Evolutionary conservation across 2,113 vertebrate species (phyloP).

Genomic region (Zosterops borbonicus): DNA sequence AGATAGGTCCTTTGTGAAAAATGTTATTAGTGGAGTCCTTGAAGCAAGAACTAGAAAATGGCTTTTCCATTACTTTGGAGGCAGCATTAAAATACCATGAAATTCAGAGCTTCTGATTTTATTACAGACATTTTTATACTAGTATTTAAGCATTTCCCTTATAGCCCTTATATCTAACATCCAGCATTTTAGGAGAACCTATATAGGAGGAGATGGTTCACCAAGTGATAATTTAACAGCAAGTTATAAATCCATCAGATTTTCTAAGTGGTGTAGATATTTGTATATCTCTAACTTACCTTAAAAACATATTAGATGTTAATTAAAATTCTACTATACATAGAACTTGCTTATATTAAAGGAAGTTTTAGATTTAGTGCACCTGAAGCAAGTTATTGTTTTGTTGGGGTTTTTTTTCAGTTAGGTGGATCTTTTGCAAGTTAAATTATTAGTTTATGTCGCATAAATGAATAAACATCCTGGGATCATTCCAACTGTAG

Average conservation of each 20-base stretch:
- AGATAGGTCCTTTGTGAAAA: constrained; percentile 63
- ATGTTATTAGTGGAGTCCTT: constrained; percentile 66
- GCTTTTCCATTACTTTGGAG: constrained; percentile 72
- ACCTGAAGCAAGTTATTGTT: background rate
- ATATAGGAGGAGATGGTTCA: constrained; percentile 32
- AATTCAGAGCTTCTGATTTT: constrained; percentile 73
- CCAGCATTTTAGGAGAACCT: constrained; percentile 38
- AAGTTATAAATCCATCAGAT: constrained; percentile 34
- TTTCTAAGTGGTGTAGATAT: constrained; percentile 29
- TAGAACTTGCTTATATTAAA: background rate
- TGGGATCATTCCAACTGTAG: background rate
- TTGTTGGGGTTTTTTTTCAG: background rate
- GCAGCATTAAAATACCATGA: constrained; percentile 68
- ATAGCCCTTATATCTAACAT: constrained; percentile 19
- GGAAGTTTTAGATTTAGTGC: background rate
- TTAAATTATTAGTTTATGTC: background rate
- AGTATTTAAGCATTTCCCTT: constrained; percentile 60
- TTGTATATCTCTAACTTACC: background rate
- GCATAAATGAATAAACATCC: background rate
- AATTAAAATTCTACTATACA: background rate
- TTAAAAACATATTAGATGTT: background rate
- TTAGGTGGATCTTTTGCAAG: background rate
- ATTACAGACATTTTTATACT: constrained; percentile 63
- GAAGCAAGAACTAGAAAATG: constrained; percentile 74
- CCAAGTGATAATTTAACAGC: constrained; percentile 37